Conservation (phyloP, 2,888 invertebrate species). For the Masnerella sp. region DNA sequence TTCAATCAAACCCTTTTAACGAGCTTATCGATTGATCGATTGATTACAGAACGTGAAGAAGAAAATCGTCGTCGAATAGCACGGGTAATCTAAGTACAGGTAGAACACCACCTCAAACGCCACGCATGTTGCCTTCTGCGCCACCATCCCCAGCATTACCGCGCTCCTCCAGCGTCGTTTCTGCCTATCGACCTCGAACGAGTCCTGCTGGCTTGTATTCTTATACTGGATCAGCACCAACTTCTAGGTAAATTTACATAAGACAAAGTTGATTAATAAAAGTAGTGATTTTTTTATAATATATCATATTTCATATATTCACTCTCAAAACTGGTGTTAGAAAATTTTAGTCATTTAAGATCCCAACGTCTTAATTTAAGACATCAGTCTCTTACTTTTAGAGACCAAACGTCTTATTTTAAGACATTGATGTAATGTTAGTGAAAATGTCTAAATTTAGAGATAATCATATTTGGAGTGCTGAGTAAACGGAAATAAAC, state of each 20-base stretch:
- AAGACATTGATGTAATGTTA: too few species aligned
- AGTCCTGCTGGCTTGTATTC: constrained; percentile 89
- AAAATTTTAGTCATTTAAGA: too few species aligned
- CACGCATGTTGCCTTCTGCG: constrained; percentile 75
- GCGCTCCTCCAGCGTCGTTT: constrained; percentile 77
- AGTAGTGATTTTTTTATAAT: too few species aligned
- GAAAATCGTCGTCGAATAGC: constrained; percentile 75
- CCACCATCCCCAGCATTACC: constrained; percentile 77
- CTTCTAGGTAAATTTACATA: constrained; percentile 81
- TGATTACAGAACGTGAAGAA: constrained; percentile 67
- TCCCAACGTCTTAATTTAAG: too few species aligned
- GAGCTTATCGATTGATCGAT: not conserved
- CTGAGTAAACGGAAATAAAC: too few species aligned
- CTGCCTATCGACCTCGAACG: constrained; percentile 82
- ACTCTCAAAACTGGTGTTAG: too few species aligned
- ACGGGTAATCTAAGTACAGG: constrained; percentile 76
- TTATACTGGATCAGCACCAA: constrained; percentile 86
- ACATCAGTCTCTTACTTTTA: too few species aligned
- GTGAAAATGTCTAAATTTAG: too few species aligned
- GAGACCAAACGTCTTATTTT: too few species aligned
- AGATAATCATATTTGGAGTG: too few species aligned
- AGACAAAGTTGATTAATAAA: too few species aligned
- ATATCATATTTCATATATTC: not conserved
- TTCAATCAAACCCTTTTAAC: too few species aligned
- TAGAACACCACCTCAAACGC: constrained; percentile 77